Conservation (phyloP, 2,888 invertebrate species). For the Idaea dimidiata region DNA sequence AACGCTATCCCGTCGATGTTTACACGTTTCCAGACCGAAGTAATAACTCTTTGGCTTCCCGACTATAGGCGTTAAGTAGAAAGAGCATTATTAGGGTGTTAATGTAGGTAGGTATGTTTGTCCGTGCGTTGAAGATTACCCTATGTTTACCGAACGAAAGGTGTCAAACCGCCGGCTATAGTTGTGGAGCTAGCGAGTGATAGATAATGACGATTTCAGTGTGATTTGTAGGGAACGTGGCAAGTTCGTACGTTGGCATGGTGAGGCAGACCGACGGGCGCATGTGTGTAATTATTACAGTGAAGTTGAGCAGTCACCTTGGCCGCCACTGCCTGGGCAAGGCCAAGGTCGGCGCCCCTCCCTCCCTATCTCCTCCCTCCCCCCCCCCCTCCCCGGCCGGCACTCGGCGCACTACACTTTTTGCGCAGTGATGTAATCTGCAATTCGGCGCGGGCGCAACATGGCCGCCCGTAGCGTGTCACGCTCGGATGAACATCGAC, state of each 20-base stretch:
- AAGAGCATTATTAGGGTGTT: conserved; percentile 1
- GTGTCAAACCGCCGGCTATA: conserved; percentile 41
- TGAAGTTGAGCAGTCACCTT: conserved; percentile 69
- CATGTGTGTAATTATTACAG: conserved; percentile 67
- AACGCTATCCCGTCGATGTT: neutral
- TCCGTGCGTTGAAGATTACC: conserved; percentile 22
- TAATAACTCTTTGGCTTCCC: neutral
- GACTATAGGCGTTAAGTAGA: conserved; percentile 2
- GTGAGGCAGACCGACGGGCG: conserved; percentile 70
- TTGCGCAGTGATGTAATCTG: conserved; percentile 77
- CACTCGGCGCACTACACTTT: conserved; percentile 61
- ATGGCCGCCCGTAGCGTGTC: conserved; percentile 49
- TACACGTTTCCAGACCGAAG: neutral
- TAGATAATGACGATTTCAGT: conserved; percentile 36
- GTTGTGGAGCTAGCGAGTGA: too few relatives aligned
- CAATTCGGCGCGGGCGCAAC: conserved; percentile 74
- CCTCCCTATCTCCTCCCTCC: conserved; percentile 25
- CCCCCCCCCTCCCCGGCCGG: conserved; percentile 19
- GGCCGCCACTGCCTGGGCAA: conserved; percentile 73
- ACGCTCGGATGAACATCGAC: conserved; percentile 32
- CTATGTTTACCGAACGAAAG: conserved; percentile 29
- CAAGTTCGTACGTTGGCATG: conserved; percentile 2
- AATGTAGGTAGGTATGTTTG: neutral
- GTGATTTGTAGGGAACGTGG: conserved; percentile 24
- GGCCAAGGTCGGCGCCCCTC: conserved; percentile 63